These are phyloP conservation scores for Heteromurus nitidus DNA, from an alignment of 2,888 invertebrate genomes.

Conservation along the genomic window DNA sequence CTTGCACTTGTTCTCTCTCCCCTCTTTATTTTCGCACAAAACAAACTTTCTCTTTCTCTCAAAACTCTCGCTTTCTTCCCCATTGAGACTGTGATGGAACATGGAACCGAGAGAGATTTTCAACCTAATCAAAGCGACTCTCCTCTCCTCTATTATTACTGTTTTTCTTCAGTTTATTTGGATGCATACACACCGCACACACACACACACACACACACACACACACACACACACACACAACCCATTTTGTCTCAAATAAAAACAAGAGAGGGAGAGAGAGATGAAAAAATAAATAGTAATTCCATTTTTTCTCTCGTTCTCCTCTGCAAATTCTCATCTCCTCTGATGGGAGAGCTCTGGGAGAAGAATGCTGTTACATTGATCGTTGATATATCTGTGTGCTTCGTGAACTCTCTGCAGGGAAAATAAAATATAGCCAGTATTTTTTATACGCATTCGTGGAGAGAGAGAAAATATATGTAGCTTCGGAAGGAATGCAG, in stretches of 20 bases:
- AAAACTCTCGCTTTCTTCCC: neutral
- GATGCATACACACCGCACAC: too few species aligned
- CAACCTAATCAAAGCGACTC: neutral
- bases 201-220: too few species aligned
- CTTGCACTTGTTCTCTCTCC: constrained; percentile 4
- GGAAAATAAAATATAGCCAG: too few species aligned
- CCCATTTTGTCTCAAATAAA: too few species aligned
- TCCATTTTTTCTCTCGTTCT: too few species aligned
- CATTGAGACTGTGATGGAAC: neutral
- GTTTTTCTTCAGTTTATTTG: too few species aligned
- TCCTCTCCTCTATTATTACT: neutral
- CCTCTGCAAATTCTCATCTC: neutral
- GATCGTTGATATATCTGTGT: neutral
- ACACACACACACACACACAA: too few species aligned
- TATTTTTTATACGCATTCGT: too few species aligned
- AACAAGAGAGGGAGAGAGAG: neutral
- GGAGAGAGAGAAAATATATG: too few species aligned
- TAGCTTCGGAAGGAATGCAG: too few species aligned
- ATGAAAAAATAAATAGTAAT: neutral
- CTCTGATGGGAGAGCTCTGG: neutral
- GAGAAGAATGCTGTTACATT: neutral
- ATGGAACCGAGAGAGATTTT: neutral
- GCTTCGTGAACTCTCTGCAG: too few species aligned
- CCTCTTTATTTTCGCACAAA: neutral
- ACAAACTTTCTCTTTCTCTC: neutral